Evolutionary conservation across 2,113 vertebrate genomes (phyloP).

Genomic region (Hassar affinis): DNA sequence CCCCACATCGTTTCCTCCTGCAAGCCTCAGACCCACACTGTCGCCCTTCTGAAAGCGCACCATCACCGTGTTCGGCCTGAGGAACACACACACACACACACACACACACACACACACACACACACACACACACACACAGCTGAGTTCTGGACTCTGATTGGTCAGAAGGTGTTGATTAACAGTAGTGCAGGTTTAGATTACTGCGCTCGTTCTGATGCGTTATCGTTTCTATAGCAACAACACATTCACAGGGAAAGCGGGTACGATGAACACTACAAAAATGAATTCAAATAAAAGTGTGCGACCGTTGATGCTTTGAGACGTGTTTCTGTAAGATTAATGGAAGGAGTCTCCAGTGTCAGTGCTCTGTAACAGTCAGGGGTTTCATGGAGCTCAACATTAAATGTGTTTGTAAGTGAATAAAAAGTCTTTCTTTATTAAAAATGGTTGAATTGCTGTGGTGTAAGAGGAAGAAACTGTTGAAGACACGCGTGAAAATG

Average conservation of each 20-base stretch:
- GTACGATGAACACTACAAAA: background rate
- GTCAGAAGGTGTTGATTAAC: background rate
- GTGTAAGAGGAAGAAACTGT: no score
- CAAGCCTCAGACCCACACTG: conserved; percentile 88
- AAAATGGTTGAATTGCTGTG: no score
- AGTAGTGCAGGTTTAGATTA: background rate
- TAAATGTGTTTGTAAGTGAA: no score
- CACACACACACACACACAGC: background rate
- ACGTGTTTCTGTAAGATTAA: no score
- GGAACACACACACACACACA: background rate
- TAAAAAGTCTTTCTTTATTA: no score
- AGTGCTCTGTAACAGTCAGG: no score
- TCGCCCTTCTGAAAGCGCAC: conserved; percentile 92
- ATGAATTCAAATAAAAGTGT: no score
- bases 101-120: background rate
- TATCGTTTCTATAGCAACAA: background rate
- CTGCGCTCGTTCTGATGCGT: background rate
- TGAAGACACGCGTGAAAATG: no score
- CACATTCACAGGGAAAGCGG: background rate
- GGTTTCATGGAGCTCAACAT: no score
- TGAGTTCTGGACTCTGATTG: background rate
- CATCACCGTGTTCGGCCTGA: conserved; percentile 88
- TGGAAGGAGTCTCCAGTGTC: no score
- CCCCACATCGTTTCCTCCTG: conserved; percentile 95
- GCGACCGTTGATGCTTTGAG: no score